Percentiles rank a stretch among this genome's conserved stretches.
Conservation (phyloP, 2,113 vertebrate genomes). For the Pycnonotus jocosus region DNA sequence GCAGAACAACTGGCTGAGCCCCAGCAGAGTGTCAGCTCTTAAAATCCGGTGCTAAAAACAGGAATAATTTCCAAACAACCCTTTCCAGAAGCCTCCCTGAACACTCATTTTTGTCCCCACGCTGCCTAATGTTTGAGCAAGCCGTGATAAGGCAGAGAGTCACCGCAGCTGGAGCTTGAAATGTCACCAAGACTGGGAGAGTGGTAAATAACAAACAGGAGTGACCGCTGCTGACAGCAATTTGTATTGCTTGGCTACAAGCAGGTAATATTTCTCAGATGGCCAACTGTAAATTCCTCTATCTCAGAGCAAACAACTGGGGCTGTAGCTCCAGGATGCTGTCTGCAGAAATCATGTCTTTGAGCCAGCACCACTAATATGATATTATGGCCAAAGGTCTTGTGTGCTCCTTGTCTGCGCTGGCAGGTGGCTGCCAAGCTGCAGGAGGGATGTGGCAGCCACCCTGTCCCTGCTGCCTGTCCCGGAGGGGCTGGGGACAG, state of each 20-base stretch:
- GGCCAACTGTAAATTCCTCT: conserved; percentile 34
- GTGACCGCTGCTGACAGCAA: conserved; percentile 8
- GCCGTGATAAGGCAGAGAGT: neutral
- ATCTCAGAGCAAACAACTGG: neutral
- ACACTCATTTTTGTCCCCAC: neutral
- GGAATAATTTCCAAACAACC: neutral
- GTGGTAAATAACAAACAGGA: conserved; percentile 7
- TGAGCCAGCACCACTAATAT: fast-evolving
- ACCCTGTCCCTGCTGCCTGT: neutral
- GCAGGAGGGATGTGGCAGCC: neutral
- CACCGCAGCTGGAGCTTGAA: neutral
- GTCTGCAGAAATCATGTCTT: neutral
- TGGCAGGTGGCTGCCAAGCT: neutral
- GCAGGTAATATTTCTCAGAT: conserved; percentile 19
- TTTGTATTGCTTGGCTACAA: conserved; percentile 21
- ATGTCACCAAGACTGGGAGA: neutral
- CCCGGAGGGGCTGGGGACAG: neutral
- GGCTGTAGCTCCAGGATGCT: neutral
- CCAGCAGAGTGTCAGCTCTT: neutral
- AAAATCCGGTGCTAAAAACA: neutral
- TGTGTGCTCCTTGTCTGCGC: neutral
- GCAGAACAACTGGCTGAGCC: neutral
- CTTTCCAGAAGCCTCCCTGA: neutral
- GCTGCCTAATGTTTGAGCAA: neutral
- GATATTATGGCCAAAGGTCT: conserved; percentile 1